Evolutionary conservation across 2,888 invertebrate species (phyloP).

Genomic region (Frankliniella intonsa): DNA sequence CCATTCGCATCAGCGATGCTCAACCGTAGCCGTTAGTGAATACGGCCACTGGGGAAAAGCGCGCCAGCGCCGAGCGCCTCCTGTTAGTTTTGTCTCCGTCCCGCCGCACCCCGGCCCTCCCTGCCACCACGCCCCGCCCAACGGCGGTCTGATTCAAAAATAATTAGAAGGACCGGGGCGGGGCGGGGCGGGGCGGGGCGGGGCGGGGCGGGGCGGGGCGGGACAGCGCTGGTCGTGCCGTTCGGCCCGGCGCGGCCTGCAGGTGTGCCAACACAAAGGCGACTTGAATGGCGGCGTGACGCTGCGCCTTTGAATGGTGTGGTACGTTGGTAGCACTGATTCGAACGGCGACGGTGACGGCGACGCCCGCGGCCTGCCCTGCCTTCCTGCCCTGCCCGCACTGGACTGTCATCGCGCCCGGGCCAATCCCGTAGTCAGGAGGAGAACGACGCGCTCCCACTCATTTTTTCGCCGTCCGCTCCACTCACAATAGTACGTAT

Average conservation of each 20-base stretch:
- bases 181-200: no score
- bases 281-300: constrained; percentile 6
- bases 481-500: no score
- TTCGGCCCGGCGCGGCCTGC: neutral
- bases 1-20: no score
- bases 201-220: no score
- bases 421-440: neutral
- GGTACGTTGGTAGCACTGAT: neutral
- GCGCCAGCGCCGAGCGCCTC: no score
- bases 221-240: no score
- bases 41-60: no score
- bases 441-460: no score
- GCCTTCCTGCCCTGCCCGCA: neutral
- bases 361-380: no score
- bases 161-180: constrained; percentile 9
- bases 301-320: constrained; percentile 15
- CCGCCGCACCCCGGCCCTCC: neutral
- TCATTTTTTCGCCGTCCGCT: no score
- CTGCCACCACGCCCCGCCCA: neutral
- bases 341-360: neutral
- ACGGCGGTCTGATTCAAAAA: constrained; percentile 21
- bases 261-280: constrained; percentile 18
- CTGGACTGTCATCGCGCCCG: neutral
- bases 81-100: neutral
- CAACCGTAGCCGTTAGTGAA: no score